Conservation (phyloP, 2,888 invertebrate species). For the Eristalis pertinax region DNA sequence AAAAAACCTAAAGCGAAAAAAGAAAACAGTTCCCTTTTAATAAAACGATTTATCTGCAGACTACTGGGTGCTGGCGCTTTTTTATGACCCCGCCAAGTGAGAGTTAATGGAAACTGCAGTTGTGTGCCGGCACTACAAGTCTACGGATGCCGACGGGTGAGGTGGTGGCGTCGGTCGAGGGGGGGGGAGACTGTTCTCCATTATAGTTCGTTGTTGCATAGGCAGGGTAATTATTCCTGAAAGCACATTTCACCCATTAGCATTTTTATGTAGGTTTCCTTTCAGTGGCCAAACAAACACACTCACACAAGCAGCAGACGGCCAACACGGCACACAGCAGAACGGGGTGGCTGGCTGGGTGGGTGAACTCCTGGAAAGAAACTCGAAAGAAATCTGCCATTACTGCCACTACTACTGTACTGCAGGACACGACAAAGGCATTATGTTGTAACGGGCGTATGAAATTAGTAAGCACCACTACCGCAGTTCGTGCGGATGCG, state of each 20-base stretch:
- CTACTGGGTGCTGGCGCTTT: conserved; percentile 22
- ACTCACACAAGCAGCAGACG: conserved; percentile 9
- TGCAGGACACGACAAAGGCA: conserved; percentile 33
- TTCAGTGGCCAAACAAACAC: conserved; percentile 36
- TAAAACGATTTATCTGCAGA: conserved; percentile 49
- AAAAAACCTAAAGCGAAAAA: neutral
- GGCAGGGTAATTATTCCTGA: conserved; percentile 73
- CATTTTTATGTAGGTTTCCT: conserved; percentile 70
- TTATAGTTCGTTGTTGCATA: conserved; percentile 64
- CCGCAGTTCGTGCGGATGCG: neutral
- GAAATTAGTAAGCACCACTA: conserved; percentile 36
- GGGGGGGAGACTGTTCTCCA: conserved; percentile 40
- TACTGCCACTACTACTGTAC: conserved; percentile 16
- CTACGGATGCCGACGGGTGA: neutral
- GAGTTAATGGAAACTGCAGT: conserved; percentile 39
- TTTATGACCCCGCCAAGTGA: conserved; percentile 50
- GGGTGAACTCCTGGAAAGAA: conserved; percentile 10
- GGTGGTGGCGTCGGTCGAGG: neutral
- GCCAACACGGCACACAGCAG: conserved; percentile 4
- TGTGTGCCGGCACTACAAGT: conserved; percentile 11
- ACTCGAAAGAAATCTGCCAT: conserved; percentile 49
- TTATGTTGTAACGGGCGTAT: conserved; percentile 41
- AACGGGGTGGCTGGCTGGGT: conserved; percentile 4
- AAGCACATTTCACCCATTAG: conserved; percentile 74
- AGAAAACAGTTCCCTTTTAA: conserved; percentile 25